phyloP scores from a whole-genome alignment of 1,140 invertebrate species.

The Piezodorus guildinii region DNA sequence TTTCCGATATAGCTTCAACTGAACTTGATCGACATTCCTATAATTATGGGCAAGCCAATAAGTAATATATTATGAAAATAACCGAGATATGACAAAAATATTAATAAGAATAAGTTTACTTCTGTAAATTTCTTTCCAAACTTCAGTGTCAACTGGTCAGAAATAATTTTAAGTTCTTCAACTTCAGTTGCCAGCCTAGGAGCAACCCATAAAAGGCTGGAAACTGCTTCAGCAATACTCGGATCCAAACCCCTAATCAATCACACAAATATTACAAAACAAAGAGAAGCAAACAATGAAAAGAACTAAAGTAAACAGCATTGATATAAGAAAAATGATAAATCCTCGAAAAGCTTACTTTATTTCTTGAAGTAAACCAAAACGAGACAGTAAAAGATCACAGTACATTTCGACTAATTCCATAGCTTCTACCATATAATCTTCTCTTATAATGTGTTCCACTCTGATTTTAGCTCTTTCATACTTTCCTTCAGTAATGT shows the following conservation, averaged over 20 bases:
- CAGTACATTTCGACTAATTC: conserved; percentile 99
- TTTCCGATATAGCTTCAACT: conserved; percentile 76
- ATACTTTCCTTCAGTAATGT: conserved; percentile 76
- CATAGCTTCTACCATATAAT: conserved; percentile 98
- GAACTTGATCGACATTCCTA: conserved; percentile 61
- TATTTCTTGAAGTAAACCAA: conserved; percentile 94
- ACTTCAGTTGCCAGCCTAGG: conserved; percentile 76
- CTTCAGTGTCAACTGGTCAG: conserved; percentile 79
- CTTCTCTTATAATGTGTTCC: conserved; percentile 96
- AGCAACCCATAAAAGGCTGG: conserved; percentile 91
- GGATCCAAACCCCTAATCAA: conserved; percentile 71
- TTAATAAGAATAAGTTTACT: conserved; percentile 21
- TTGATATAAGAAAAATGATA: too few species aligned
- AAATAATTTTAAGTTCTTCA: conserved; percentile 81
- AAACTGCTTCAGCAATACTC: conserved; percentile 89
- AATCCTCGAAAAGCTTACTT: conserved; percentile 48
- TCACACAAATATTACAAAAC: too few species aligned
- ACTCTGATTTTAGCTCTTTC: conserved; percentile 93
- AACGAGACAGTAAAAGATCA: conserved; percentile 91
- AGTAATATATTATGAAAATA: not conserved
- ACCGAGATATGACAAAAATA: not conserved
- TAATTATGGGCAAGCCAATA: not conserved
- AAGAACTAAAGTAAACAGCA: too few species aligned
- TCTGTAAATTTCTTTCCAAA: conserved; percentile 91
- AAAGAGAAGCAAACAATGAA: too few species aligned